Base-by-base conservation (phyloP, 1,140 invertebrate genomes). In the Gryon sp. region DNA sequence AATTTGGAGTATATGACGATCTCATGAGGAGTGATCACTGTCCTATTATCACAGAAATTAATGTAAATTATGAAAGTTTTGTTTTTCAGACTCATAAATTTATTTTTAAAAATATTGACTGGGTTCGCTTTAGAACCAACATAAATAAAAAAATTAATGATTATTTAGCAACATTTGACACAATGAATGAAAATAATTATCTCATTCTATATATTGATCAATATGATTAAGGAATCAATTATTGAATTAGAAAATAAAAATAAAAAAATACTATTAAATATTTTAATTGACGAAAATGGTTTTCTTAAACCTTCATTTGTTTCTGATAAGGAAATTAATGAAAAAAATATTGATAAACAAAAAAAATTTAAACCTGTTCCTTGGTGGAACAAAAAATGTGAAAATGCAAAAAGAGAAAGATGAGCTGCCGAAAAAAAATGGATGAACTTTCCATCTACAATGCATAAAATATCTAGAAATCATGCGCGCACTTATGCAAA, bases 11-110 rank as follows among this genome's bases (percentile, higher is more conserved):
- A 1, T 11, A 20, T 4, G 55, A 60, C 15, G 53, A 43, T n/a
- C 38, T 19, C 14, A 43, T 43, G 24, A 38, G 53, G 7, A 59
- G 53, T 20, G 53, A 59, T 12, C 53, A 59, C n/a, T 4, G 30
- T 26, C 53, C 34, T 4, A 38, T 53, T 6, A 18, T 18, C 18
- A 40, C n/a, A n/a, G 2, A 6, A 5, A 40, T 40, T 40, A 18
- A 40, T 7, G 1, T 40, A 4, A 40, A 16, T 18, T 6, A 1
- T 40, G 18, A 40, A 15, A 18, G 2, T 7, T 7, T 18, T 6
- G 15, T 5, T 3, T 8, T 8, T 40, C n/a, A 18, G 2, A 18
- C 8, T 19, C 36, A 40, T n/a, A 40, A 40, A 19, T 40, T 40
- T 8, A 19, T 18, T 19, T 8, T 40, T 3, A 6, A 9, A 18